Conservation (phyloP, 2,113 vertebrate genomes). For the Ascaphus truei region DNA sequence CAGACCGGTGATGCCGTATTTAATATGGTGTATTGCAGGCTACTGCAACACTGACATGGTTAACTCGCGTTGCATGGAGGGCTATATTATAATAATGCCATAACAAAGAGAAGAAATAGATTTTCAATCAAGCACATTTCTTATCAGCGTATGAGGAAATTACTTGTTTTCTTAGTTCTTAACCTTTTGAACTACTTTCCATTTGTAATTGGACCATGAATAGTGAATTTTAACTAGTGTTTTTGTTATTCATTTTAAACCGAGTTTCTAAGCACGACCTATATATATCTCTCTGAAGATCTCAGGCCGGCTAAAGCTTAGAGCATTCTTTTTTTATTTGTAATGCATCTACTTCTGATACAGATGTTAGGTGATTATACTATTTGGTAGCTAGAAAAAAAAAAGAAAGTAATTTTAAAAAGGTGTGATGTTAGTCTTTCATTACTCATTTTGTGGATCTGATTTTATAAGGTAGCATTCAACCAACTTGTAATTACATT, state of each 20-base stretch:
- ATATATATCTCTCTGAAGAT: no score
- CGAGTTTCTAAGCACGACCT: neutral
- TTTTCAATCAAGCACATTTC: neutral
- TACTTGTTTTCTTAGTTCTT: neutral
- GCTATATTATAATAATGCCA: neutral
- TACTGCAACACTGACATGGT: neutral
- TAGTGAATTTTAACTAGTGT: neutral
- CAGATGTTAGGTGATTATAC: neutral
- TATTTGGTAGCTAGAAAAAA: no score
- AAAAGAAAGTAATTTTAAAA: neutral
- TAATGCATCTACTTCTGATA: conserved; percentile 9
- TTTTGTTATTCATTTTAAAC: neutral
- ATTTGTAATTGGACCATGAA: neutral
- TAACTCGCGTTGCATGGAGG: neutral
- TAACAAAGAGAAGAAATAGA: neutral
- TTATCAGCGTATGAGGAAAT: neutral
- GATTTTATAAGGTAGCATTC: neutral
- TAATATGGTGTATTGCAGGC: neutral
- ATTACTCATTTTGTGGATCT: neutral
- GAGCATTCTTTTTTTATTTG: neutral
- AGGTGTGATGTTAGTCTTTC: neutral
- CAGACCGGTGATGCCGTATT: neutral
- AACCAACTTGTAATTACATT: neutral
- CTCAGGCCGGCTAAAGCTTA: no score
- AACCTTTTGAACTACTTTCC: neutral